Conservation (phyloP, 2,888 invertebrate species). For the Labia minor region DNA sequence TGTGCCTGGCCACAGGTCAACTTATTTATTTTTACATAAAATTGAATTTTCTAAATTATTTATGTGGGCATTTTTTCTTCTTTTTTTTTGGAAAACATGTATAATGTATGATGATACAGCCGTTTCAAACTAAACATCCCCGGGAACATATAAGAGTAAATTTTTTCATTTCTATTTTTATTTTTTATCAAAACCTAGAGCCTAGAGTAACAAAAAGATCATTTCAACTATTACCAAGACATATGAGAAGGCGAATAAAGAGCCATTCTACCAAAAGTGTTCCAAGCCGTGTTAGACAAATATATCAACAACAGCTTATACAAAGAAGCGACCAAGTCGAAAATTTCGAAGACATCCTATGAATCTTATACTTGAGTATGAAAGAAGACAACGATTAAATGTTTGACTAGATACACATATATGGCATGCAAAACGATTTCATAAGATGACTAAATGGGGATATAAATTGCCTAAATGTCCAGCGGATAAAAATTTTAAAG, state of each 20-base stretch:
- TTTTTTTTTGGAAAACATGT: too few species aligned
- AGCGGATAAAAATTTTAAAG: conserved; percentile 77
- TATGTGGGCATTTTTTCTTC: too few species aligned
- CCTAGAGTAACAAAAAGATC: conserved; percentile 44
- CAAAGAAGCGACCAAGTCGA: conserved; percentile 72
- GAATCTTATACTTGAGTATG: conserved; percentile 66
- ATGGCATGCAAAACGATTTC: conserved; percentile 97
- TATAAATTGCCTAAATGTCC: conserved; percentile 66
- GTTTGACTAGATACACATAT: conserved; percentile 94
- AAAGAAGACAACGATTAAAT: conserved; percentile 56
- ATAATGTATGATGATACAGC: too few species aligned
- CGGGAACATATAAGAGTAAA: too few species aligned
- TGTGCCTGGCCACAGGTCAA: too few species aligned
- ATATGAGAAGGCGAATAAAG: conserved; percentile 87
- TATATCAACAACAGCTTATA: conserved; percentile 48
- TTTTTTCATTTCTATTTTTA: neutral
- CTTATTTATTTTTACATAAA: too few species aligned
- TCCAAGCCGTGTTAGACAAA: conserved; percentile 56
- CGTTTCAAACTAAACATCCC: too few species aligned
- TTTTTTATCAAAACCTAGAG: conserved; percentile 36
- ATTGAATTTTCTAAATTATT: too few species aligned
- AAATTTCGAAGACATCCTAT: conserved; percentile 71
- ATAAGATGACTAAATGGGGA: conserved; percentile 77
- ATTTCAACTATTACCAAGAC: conserved; percentile 76
- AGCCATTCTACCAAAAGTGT: conserved; percentile 81